Evolutionary conservation across 2,113 vertebrate genomes (phyloP).

Genomic region (Cepphus grylle): DNA sequence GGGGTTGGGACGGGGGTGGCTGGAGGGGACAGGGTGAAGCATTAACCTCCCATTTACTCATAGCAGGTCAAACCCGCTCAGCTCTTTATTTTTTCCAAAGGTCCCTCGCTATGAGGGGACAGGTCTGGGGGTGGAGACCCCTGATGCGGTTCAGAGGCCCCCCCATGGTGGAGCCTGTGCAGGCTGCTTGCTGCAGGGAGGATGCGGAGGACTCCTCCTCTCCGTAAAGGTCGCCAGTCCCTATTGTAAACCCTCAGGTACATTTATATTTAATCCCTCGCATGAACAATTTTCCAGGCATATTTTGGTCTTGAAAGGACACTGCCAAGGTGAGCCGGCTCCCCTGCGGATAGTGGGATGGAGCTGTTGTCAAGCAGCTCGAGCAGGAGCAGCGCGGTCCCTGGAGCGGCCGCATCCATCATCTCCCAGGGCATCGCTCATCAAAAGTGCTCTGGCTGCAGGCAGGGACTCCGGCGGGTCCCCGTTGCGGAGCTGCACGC

Average conservation of each 20-base stretch:
- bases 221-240: not conserved
- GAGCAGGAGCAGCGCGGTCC: not conserved
- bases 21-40: not conserved
- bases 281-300: not conserved
- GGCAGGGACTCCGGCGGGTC: not conserved
- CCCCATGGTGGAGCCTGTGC: not conserved
- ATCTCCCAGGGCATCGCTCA: not conserved
- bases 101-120: rapidly evolving
- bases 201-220: not conserved
- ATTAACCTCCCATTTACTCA: not conserved
- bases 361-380: slow-evolving; percentile 11
- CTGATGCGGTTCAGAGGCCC: not conserved
- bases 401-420: not conserved
- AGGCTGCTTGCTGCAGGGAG: not conserved
- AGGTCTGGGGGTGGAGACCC: not conserved
- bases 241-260: not conserved
- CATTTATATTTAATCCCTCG: not conserved
- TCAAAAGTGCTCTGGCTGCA: not conserved
- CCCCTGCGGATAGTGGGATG: not conserved
- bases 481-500: rapidly evolving
- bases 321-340: slow-evolving; percentile 26
- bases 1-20: not conserved
- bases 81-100: not conserved
- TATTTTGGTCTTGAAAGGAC: slow-evolving; percentile 44
- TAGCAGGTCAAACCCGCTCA: not conserved